Base-by-base conservation (phyloP, 2,888 invertebrate species). In the Steinernema carpocapsae region DNA sequence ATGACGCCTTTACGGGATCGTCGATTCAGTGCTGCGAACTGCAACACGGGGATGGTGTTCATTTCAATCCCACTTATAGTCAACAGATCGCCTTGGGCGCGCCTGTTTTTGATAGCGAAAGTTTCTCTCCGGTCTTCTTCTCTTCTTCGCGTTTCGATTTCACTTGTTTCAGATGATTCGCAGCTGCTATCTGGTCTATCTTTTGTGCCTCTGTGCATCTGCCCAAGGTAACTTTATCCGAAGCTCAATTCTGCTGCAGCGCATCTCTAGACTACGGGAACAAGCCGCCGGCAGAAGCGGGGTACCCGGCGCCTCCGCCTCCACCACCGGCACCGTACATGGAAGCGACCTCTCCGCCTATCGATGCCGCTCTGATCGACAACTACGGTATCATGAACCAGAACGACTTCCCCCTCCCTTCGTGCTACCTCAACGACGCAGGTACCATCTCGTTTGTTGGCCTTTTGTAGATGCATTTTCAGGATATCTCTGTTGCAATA, bases 391-490 rank as follows among this genome's bases (percentile, higher is more conserved):
- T 64, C 2, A 17, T 19, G 24, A 56, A 12, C 14, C 17, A 10
- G 17, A 64, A 64, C 64, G 22, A 52, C 17, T 78, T 78, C 42
- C 79, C 79, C 24, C 22, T 79, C 24, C 71, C 76, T 19, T 70
- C 37, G 17, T 78, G 79, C 56, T 78, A 76, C 24, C 43, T 78
- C 43, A 79, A 78, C 72, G 72, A 72, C 37, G 79, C 46, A 74
- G 79, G n/a, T 78, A 77, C 79, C 12, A 4, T 56, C 3, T 24
- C 26, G 3, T 24, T 24, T 22, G 3, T 6, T 7, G 2, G 14
- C 19, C n/a, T 7, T 4, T 14, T 48, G 4, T n/a, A 19, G 19
- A 17, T 48, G 4, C 2, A 14, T 7, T 1, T 32, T 14, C 26
- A 64, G 64, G 64, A 64, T 64, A 64, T 17, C 64, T 64, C 32